A percentile compares a stretch with the other conserved stretches of the same genome.
phyloP scores from a whole-genome alignment of 1,140 invertebrate species.

The Steinernema feltiae region DNA sequence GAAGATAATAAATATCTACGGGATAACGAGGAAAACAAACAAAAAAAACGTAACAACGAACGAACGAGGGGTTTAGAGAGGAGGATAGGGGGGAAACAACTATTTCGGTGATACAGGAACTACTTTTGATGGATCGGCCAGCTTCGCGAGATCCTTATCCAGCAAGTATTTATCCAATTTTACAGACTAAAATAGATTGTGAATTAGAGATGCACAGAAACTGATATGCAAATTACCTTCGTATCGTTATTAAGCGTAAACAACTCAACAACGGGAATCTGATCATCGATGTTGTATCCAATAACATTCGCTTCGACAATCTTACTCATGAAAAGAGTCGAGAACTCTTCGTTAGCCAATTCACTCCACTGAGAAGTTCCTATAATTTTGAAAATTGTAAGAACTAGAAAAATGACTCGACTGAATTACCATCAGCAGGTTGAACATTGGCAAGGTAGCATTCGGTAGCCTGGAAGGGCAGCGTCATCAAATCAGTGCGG shows the following conservation, averaged over 20 bases:
- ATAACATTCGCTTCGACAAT: constrained; percentile 31
- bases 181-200: constrained; percentile 26
- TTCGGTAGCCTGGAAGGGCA: constrained; percentile 93
- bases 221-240: constrained; percentile 22
- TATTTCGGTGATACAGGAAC: neutral
- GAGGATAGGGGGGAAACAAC: neutral
- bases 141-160: constrained; percentile 28
- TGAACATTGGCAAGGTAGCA: constrained; percentile 80
- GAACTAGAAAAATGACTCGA: neutral
- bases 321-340: constrained; percentile 9
- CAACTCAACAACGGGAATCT: constrained; percentile 33
- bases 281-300: constrained; percentile 26
- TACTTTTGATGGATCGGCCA: constrained; percentile 35
- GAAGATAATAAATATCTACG: constrained; percentile 14
- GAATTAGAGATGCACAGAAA: too few relatives aligned
- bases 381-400: constrained; percentile 7
- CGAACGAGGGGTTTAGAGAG: neutral
- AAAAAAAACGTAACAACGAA: constrained; percentile 14
- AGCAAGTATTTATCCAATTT: constrained; percentile 29
- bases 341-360: constrained; percentile 27
- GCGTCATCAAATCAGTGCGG: constrained; percentile 77
- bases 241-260: constrained; percentile 18
- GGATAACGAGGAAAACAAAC: neutral
- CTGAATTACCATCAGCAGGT: constrained; percentile 71
- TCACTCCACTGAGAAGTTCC: constrained; percentile 29